Percentiles rank a stretch among this genome's conserved stretches.
phyloP scores from a whole-genome alignment of 2,888 invertebrate species.

The Trichopoda pennipes region DNA sequence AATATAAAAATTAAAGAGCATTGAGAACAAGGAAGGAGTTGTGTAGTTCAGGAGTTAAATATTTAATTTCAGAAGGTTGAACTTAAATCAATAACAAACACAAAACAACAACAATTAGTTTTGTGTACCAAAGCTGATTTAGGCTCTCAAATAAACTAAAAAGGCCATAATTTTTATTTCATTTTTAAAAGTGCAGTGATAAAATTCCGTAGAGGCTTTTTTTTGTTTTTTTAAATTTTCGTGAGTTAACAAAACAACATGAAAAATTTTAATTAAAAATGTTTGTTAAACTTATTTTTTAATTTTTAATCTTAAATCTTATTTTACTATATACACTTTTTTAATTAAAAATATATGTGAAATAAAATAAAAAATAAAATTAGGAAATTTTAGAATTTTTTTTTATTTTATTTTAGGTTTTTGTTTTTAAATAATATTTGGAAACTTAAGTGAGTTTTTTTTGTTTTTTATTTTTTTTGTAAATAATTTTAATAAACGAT shows the following conservation, averaged over 20 bases:
- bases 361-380: constrained; percentile 30
- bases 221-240: not conserved
- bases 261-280: constrained; percentile 24
- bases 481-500: constrained; percentile 58
- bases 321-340: constrained; percentile 41
- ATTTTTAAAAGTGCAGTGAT: not conserved
- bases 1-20: too few relatives aligned
- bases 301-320: constrained; percentile 24
- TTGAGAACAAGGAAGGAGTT: too few relatives aligned
- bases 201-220: not conserved
- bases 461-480: too few relatives aligned
- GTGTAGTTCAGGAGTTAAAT: too few relatives aligned
- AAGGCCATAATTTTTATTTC: too few relatives aligned
- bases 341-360: constrained; percentile 25
- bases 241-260: constrained; percentile 28
- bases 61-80: too few relatives aligned
- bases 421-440: constrained; percentile 55
- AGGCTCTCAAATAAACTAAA: too few relatives aligned
- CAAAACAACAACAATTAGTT: too few relatives aligned
- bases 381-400: constrained; percentile 66
- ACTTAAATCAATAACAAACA: too few relatives aligned
- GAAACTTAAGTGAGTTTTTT: constrained; percentile 53
- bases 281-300: constrained; percentile 22
- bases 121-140: too few relatives aligned
- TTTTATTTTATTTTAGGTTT: constrained; percentile 55